phyloP scores from a whole-genome alignment of 2,888 invertebrate genomes.

The Prenolepis imparis region DNA sequence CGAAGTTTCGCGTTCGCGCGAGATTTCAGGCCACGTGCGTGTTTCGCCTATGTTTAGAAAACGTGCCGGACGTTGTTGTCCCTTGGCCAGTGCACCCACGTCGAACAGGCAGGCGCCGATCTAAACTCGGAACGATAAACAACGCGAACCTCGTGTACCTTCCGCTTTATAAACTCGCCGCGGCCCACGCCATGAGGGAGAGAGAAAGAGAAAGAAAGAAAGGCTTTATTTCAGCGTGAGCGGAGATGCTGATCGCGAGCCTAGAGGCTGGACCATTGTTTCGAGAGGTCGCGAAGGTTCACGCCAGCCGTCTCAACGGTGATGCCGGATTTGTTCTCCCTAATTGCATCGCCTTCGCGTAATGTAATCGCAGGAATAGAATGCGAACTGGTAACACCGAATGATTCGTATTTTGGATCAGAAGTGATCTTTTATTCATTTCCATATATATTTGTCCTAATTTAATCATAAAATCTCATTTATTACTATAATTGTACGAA shows the following conservation, averaged over 20 bases:
- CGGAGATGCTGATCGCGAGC: constrained; percentile 48
- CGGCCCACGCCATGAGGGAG: background rate
- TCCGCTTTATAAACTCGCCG: constrained; percentile 55
- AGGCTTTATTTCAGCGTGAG: constrained; percentile 55
- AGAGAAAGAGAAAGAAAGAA: background rate
- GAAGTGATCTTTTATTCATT: background rate
- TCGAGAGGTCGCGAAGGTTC: constrained; percentile 37
- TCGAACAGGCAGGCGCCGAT: constrained; percentile 62
- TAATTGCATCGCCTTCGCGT: constrained; percentile 33
- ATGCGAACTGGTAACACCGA: background rate
- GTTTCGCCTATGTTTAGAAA: constrained; percentile 72
- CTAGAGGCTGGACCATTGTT: constrained; percentile 57
- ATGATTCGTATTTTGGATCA: background rate
- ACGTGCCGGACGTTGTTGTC: constrained; percentile 72
- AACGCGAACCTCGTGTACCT: constrained; percentile 54
- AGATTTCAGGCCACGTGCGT: constrained; percentile 60
- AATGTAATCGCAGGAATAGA: background rate
- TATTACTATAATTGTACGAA: background rate
- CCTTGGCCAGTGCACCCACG: constrained; percentile 60
- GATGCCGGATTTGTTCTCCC: constrained; percentile 12
- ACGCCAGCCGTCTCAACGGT: constrained; percentile 6
- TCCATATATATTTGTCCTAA: background rate
- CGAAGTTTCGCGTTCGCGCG: constrained; percentile 37
- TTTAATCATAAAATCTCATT: background rate
- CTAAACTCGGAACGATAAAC: constrained; percentile 71